Conservation (phyloP, 2,797 vertebrate genomes). For the Paratrypauchen microcephalus region DNA sequence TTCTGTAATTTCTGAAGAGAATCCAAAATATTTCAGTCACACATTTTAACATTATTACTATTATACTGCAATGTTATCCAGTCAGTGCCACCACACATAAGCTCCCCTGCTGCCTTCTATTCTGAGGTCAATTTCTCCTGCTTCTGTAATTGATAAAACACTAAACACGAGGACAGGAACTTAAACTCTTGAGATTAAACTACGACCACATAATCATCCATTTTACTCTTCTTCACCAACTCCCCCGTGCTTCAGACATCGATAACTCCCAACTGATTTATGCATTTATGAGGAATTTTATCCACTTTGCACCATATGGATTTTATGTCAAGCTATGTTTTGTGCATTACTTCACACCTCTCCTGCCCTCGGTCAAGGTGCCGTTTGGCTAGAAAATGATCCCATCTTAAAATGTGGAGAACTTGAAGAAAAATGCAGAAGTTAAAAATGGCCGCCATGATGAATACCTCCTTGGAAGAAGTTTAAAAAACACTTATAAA, state of each 20-base stretch:
- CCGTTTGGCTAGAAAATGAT: slow-evolving; percentile 15
- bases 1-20: background rate
- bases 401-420: slow-evolving; percentile 1
- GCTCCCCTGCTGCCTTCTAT: background rate
- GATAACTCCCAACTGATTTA: slow-evolving; percentile 46
- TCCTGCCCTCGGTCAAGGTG: slow-evolving; percentile 32
- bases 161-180: background rate
- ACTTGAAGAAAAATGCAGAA: slow-evolving; percentile 14
- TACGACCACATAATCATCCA: slow-evolving; percentile 12
- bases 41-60: too few species aligned
- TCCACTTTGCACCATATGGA: slow-evolving; percentile 59
- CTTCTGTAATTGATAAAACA: slow-evolving; percentile 7
- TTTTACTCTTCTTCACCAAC: slow-evolving; percentile 13
- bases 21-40: background rate
- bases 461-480: slow-evolving; percentile 25
- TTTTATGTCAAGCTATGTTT: slow-evolving; percentile 62
- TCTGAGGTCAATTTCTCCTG: slow-evolving; percentile 5
- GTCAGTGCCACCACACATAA: background rate
- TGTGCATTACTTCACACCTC: slow-evolving; percentile 49
- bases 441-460: slow-evolving; percentile 18
- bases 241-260: slow-evolving; percentile 33
- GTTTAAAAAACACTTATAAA: slow-evolving; percentile 32
- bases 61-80: background rate
- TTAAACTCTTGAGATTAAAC: slow-evolving; percentile 11
- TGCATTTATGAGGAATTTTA: slow-evolving; percentile 53